phyloP scores from a whole-genome alignment of 2,113 vertebrate species.

The Alectura lathami region DNA sequence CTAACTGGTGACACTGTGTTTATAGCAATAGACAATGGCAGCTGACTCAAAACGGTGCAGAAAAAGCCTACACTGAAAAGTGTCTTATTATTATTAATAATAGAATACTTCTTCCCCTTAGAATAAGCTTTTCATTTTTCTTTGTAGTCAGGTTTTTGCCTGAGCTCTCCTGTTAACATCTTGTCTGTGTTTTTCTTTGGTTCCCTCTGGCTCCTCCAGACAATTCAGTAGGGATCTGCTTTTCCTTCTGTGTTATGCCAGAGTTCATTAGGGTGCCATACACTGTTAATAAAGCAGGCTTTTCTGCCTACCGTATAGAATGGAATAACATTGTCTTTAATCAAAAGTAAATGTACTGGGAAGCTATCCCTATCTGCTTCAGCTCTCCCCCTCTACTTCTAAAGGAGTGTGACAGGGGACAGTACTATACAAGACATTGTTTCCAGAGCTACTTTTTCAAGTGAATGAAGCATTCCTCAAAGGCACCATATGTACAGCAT shows the following conservation, averaged over 20 bases:
- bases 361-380: not conserved
- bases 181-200: not conserved
- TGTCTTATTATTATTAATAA: not conserved
- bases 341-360: not conserved
- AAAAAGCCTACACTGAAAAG: not conserved
- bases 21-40: not conserved
- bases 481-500: accelerated
- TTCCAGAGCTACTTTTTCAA: constrained; percentile 5
- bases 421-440: not conserved
- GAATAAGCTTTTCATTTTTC: constrained; percentile 15
- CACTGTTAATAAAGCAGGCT: not conserved
- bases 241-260: constrained; percentile 37
- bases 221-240: not conserved
- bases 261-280: constrained; percentile 25
- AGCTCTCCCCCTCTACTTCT: not conserved
- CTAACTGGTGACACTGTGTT: not conserved
- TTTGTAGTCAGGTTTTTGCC: not conserved
- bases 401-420: not conserved
- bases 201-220: not conserved
- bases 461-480: not conserved
- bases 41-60: not conserved
- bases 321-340: constrained; percentile 3
- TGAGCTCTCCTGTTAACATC: not conserved
- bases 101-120: not conserved
- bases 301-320: not conserved